These are phyloP conservation scores for Morus bassanus DNA, from an alignment of 2,797 vertebrate species.

Conservation along the genomic window DNA sequence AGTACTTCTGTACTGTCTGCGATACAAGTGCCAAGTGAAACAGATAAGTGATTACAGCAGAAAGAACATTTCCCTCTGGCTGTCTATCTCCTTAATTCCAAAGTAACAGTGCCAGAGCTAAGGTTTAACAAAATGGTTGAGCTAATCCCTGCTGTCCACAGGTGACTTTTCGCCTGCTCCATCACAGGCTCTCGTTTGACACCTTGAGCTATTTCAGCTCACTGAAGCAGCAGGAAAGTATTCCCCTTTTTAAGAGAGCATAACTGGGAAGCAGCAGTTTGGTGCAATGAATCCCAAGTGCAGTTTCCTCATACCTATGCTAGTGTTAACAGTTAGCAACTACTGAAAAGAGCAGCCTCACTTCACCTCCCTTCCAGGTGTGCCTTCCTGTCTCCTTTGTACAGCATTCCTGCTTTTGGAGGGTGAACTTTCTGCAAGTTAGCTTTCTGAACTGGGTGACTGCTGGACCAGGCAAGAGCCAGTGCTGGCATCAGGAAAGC, in stretches of 20 bases:
- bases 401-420: conserved; percentile 41
- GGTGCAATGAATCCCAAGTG: neutral
- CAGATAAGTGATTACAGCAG: neutral
- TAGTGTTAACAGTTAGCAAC: neutral
- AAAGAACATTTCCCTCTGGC: neutral
- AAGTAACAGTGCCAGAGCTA: neutral
- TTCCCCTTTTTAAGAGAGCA: neutral
- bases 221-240: neutral
- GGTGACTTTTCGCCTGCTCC: neutral
- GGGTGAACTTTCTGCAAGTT: conserved; percentile 37
- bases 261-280: neutral
- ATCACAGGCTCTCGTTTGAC: neutral
- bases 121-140: neutral
- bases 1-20: neutral
- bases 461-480: conserved; percentile 46
- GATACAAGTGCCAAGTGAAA: neutral
- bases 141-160: neutral
- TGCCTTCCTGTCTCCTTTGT: conserved; percentile 56
- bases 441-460: conserved; percentile 36
- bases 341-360: neutral
- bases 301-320: neutral
- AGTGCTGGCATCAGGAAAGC: conserved; percentile 23
- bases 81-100: neutral
- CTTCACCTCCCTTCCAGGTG: conserved; percentile 45
- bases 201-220: neutral